Evolutionary conservation across 1,140 invertebrate genomes (phyloP).

Genomic region (Microplitis demolitor): DNA sequence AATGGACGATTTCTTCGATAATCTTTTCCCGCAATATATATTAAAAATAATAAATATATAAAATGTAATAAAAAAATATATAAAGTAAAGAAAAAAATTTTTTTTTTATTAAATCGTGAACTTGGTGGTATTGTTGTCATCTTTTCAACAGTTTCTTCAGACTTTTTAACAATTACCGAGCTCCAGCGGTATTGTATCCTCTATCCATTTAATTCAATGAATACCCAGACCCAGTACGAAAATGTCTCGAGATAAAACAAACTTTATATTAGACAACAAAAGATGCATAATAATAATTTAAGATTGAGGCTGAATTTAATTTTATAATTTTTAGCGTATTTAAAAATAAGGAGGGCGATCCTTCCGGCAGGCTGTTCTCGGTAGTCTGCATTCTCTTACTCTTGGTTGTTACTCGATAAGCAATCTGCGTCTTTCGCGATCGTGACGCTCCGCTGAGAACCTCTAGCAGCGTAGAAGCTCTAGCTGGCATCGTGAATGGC

Average conservation of each 20-base stretch:
- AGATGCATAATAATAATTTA: too few relatives aligned
- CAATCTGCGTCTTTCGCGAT: slow-evolving; percentile 36
- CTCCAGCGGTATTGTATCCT: background rate
- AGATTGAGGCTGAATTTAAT: background rate
- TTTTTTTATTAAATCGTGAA: background rate
- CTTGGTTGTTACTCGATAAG: slow-evolving; percentile 31
- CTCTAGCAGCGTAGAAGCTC: background rate
- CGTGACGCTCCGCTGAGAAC: slow-evolving; percentile 47
- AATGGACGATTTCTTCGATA: slow-evolving; percentile 20
- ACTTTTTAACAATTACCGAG: slow-evolving; percentile 17
- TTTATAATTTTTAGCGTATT: background rate
- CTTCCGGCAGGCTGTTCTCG: slow-evolving; percentile 16
- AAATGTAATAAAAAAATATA: background rate
- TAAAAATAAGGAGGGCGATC: slow-evolving; percentile 13
- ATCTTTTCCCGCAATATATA: background rate
- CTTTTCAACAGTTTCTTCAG: slow-evolving; percentile 14
- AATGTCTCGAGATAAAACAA: background rate
- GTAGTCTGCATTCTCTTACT: slow-evolving; percentile 17
- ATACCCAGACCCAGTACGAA: background rate
- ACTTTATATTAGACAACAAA: too few relatives aligned
- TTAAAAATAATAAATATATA: slow-evolving; percentile 3
- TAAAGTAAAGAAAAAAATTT: too few relatives aligned
- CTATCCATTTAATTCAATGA: background rate
- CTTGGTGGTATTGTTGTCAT: slow-evolving; percentile 9
- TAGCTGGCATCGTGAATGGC: slow-evolving; percentile 36